Base-by-base conservation (phyloP, 2,113 vertebrate genomes). In the Phalacrocorax pelagicus region DNA sequence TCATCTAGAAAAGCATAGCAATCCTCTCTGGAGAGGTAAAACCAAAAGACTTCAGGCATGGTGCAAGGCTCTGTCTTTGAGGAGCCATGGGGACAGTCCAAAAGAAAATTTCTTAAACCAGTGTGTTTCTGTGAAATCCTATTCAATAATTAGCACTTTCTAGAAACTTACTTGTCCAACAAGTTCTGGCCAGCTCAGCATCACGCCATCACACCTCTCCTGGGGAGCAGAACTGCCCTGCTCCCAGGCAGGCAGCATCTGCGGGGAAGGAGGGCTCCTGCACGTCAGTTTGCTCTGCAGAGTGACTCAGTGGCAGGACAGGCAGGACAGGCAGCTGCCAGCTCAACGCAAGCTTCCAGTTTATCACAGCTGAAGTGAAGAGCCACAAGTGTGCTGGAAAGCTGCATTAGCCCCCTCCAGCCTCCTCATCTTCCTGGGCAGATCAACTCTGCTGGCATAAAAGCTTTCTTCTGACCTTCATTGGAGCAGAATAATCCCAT, bases 11-110 rank as follows among this genome's bases (percentile, higher is more conserved):
- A 85, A 74, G 38, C 8, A 65, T 16, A 77, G 21, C 46, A 30
- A 9, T 72, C 71, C 40, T 30, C 29, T 73, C 46, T 8, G 24
- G 65, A 74, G 81, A 87, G 21, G 58, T 20, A 52, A 55, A 71
- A 63, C 4, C 13, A 46, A 46, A 88, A 82, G 4, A 3, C 20
- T 61, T 51, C 1, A 11, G 62, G 58, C 2, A 2, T 0, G 0
- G 27, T 20, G 29, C 30, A 75, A 71, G n/a, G 9, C 71, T 52
- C 7, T 51, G 24, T 38, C 47, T 47, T 44, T 61, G 59, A 61
- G 34, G 59, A 81, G 18, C n/a, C 44, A 12, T 1, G 8, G 12
- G 20, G 10, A 66, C 3, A 34, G 11, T 13, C 19, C n/a, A n/a
- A 40, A 83, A 40, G 7, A 51, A 73, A 71, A 77, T 10, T 18